Evolutionary conservation across 2,797 vertebrate genomes (phyloP).

Genomic region (Enteromius trimaculatus): DNA sequence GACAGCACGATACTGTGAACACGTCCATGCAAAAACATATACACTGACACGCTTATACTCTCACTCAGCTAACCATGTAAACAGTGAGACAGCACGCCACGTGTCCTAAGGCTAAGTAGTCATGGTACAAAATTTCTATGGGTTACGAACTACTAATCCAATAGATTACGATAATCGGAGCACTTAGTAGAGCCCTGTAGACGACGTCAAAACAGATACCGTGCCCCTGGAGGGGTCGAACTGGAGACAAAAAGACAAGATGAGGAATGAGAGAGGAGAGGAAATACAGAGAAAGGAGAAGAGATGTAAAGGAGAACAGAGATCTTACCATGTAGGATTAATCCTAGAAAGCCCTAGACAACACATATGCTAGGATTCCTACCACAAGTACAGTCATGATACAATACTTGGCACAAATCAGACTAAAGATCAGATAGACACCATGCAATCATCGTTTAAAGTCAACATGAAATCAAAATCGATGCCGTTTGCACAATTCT

Average conservation of each 20-base stretch:
- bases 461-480: constrained; percentile 31
- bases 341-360: constrained; percentile 37
- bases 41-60: constrained; percentile 39
- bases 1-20: constrained; percentile 38
- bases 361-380: constrained; percentile 41
- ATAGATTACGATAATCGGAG: constrained; percentile 59
- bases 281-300: constrained; percentile 7
- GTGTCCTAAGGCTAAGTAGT: constrained; percentile 67
- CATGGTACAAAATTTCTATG: constrained; percentile 68
- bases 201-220: constrained; percentile 59
- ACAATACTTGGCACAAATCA: constrained; percentile 28
- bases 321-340: constrained; percentile 31
- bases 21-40: constrained; percentile 26
- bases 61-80: constrained; percentile 37
- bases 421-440: constrained; percentile 41
- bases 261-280: constrained; percentile 38
- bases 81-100: constrained; percentile 48
- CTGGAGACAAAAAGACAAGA: constrained; percentile 4
- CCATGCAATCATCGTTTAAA: constrained; percentile 11
- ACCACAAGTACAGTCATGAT: constrained; percentile 40
- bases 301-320: constrained; percentile 33
- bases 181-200: constrained; percentile 47
- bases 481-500: background rate
- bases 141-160: constrained; percentile 67
- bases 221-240: constrained; percentile 14